Evolutionary conservation across 2,888 invertebrate species (phyloP).

Genomic region (Mechanitis messenoides): DNA sequence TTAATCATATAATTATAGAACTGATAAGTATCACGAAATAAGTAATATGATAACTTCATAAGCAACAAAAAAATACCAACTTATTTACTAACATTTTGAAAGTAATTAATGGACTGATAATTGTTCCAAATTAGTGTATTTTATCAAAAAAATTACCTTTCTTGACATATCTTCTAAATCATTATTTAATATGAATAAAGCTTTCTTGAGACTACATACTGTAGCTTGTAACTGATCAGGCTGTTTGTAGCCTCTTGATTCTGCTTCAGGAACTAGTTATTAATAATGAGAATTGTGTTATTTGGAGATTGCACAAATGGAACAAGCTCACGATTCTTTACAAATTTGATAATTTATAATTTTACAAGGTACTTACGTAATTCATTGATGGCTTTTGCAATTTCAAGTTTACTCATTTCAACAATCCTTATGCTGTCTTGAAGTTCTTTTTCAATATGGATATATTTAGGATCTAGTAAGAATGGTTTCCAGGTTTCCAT

Average conservation of each 20-base stretch:
- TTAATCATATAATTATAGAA: too few species aligned
- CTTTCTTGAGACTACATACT: background rate
- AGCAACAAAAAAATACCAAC: too few species aligned
- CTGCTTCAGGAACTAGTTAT: background rate
- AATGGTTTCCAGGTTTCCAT: conserved; percentile 15
- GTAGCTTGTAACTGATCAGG: background rate
- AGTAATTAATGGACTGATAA: background rate
- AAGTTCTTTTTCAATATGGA: conserved; percentile 8
- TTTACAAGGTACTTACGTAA: conserved; percentile 5
- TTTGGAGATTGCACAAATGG: background rate
- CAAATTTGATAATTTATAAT: background rate
- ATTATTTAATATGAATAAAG: background rate
- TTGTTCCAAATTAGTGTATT: too few species aligned
- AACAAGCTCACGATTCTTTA: background rate
- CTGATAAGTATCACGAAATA: background rate
- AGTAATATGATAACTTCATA: background rate
- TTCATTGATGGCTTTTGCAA: conserved; percentile 3
- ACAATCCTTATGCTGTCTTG: conserved; percentile 6
- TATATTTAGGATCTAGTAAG: conserved; percentile 10
- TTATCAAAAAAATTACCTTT: too few species aligned
- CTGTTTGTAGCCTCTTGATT: background rate
- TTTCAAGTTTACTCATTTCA: conserved; percentile 7
- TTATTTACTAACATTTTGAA: background rate
- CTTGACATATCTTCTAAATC: background rate
- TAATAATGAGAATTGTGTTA: background rate